phyloP scores from a whole-genome alignment of 2,797 vertebrate genomes.

The Benthosema pterotum region DNA sequence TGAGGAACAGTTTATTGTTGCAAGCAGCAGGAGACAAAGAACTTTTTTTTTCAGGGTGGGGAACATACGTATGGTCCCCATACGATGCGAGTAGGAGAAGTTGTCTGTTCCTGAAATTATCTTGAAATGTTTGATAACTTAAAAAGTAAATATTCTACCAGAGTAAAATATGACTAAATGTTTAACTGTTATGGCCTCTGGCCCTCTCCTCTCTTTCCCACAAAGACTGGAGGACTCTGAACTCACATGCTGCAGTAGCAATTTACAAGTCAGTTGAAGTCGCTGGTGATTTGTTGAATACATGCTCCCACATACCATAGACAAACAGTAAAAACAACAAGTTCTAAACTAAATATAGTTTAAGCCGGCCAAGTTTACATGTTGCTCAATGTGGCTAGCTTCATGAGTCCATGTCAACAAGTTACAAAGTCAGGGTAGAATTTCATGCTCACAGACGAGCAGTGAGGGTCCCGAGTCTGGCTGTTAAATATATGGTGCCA shows the following conservation, averaged over 20 bases:
- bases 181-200: no score
- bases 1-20: no score
- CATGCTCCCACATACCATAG: constrained; percentile 14
- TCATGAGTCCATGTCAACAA: background rate
- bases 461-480: no score
- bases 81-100: background rate
- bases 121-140: constrained; percentile 6
- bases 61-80: no score
- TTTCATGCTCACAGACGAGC: background rate
- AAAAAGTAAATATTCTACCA: background rate
- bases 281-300: no score
- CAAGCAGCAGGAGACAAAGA: no score
- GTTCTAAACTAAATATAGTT: constrained; percentile 39
- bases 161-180: no score
- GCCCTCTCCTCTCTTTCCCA: no score
- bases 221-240: no score
- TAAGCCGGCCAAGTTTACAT: constrained; percentile 15
- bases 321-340: constrained; percentile 26
- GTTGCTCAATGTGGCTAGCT: constrained; percentile 26
- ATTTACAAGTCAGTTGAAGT: no score
- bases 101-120: background rate
- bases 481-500: no score
- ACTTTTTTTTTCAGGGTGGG: no score
- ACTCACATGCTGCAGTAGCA: constrained; percentile 6
- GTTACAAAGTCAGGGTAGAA: constrained; percentile 8